A percentile compares a stretch with the other conserved stretches of the same genome.
Conservation (phyloP, 2,113 vertebrate genomes). For the Callithrix jacchus region DNA sequence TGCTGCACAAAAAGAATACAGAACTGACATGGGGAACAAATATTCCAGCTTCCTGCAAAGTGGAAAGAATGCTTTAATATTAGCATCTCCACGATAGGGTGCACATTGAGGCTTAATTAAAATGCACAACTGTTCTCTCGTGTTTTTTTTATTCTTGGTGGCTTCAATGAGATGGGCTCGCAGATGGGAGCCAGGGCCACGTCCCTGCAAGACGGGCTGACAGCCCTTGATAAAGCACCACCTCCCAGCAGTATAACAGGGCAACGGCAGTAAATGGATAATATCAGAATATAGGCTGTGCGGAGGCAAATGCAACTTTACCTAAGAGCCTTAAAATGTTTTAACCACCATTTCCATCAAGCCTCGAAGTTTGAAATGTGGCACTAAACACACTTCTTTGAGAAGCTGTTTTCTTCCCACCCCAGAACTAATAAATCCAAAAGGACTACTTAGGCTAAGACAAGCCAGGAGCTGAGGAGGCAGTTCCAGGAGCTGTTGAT, state of each 20-base stretch:
- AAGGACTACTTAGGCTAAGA: constrained; percentile 64
- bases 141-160: not conserved
- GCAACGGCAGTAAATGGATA: not conserved
- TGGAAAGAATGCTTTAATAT: constrained; percentile 77
- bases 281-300: constrained; percentile 8
- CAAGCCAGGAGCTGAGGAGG: constrained; percentile 67
- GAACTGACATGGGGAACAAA: constrained; percentile 84
- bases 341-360: constrained; percentile 74
- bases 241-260: not conserved
- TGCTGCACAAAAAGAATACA: constrained; percentile 82
- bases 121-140: not conserved
- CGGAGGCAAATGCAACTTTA: constrained; percentile 52
- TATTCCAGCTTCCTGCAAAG: constrained; percentile 79
- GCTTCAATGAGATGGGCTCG: not conserved
- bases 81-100: constrained; percentile 48
- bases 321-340: constrained; percentile 73
- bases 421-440: constrained; percentile 71
- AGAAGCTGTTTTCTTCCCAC: constrained; percentile 69
- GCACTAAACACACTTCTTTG: constrained; percentile 54
- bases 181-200: not conserved
- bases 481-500: constrained; percentile 23
- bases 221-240: not conserved
- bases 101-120: constrained; percentile 71
- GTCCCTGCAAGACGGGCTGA: not conserved
- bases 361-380: constrained; percentile 68